Base-by-base conservation (phyloP, 2,888 invertebrate genomes). In the Keiferia lycopersicella region DNA sequence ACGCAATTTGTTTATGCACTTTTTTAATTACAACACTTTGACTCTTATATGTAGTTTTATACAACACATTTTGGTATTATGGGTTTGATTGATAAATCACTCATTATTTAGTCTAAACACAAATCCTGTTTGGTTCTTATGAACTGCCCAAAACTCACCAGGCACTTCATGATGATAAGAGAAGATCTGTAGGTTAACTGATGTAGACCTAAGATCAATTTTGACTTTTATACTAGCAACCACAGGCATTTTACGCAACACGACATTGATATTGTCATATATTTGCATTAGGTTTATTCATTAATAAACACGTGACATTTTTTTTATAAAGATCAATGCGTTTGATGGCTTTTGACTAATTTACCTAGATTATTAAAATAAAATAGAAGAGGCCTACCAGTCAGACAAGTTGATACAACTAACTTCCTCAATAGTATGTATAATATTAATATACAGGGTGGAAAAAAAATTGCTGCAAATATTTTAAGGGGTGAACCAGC, bases 231-330 rank as follows among this genome's bases (percentile, higher is more conserved):
- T 84, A 84, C 77, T 65, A 68, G 69, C 73, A 69, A 67, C 69
- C 65, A 68, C 68, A 71, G 66, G 66, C 66, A 66, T 66, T 51
- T 78, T 83, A 74, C 79, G 84, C 73, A 88, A 80, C 62, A 73
- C 68, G 78, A 78, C 89, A 78, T 81, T 80, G 82, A 77, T 80
- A 76, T 73, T 76, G 71, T 76, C 71, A 75, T 74, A 70, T 73
- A 73, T 80, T 80, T 80, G 74, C 74, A 78, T 81, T 74, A 73
- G 71, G 70, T 61, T 69, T 74, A 75, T 77, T 77, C 76, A 81
- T 79, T 78, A 65, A 67, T 68, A 41, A 66, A 66, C 64, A 68
- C 65, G 68, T 16, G 64, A 66, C 68, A 67, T 66, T 69, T 66
- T 34, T 8, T 14, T 4, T 8, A 50, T n/a, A 18, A 18, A 20